phyloP scores from a whole-genome alignment of 2,113 vertebrate genomes.

The Protomyctophum bolini region DNA sequence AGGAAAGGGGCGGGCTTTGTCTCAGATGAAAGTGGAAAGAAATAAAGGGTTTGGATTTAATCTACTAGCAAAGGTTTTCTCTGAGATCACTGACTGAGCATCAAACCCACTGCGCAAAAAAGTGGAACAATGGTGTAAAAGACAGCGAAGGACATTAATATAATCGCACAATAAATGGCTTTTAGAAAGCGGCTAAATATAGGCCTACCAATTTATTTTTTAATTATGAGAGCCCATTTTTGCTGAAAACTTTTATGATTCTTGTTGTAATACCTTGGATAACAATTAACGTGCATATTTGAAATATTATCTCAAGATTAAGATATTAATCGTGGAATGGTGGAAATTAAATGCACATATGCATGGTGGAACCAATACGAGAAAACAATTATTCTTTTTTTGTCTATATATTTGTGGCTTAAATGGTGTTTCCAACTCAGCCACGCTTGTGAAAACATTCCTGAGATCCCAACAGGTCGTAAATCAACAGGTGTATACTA shows the following conservation, averaged over 20 bases:
- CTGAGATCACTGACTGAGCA: constrained; percentile 71
- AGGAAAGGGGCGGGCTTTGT: constrained; percentile 88
- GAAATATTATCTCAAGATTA: no score
- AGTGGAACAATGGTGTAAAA: constrained; percentile 75
- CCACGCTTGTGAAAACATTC: constrained; percentile 13
- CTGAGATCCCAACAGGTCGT: constrained; percentile 57
- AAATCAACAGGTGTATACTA: constrained; percentile 80
- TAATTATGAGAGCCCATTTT: no score
- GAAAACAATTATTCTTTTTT: neutral
- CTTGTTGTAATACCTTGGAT: no score
- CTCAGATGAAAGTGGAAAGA: constrained; percentile 93
- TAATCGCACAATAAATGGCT: neutral
- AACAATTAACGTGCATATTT: no score
- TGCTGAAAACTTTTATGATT: no score
- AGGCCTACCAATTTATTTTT: no score
- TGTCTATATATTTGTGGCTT: constrained; percentile 48
- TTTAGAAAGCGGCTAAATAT: no score
- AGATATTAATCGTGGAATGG: no score
- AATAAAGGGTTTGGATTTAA: constrained; percentile 97
- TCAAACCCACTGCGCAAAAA: constrained; percentile 81
- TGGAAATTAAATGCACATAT: no score
- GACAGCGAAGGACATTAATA: constrained; percentile 28
- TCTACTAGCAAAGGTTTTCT: constrained; percentile 87
- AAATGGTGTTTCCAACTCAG: constrained; percentile 27
- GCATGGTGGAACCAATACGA: no score